phyloP scores from a whole-genome alignment of 2,888 invertebrate genomes.

The Euphydryas editha region DNA sequence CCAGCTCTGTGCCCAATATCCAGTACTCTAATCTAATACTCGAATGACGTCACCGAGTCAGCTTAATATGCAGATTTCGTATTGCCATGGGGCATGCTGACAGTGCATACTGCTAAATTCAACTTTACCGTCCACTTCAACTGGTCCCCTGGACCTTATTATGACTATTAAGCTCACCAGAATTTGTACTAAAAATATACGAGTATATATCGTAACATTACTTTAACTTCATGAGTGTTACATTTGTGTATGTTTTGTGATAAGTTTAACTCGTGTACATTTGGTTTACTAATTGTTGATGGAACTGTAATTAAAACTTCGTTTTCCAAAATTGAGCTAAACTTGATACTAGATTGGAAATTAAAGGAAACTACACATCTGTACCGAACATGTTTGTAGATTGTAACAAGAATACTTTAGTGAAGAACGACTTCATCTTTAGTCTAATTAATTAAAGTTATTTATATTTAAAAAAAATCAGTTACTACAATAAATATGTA shows the following conservation, averaged over 20 bases:
- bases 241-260: not conserved
- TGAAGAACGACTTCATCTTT: too few species aligned
- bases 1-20: slow-evolving; percentile 29
- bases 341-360: slow-evolving; percentile 3
- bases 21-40: slow-evolving; percentile 34
- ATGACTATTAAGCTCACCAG: slow-evolving; percentile 23
- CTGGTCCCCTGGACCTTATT: slow-evolving; percentile 24
- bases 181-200: slow-evolving; percentile 18
- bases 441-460: too few species aligned
- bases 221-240: not conserved
- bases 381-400: not conserved
- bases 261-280: not conserved
- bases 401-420: not conserved
- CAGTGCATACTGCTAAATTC: slow-evolving; percentile 27
- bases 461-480: too few species aligned
- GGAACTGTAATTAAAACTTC: not conserved
- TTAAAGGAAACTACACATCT: not conserved
- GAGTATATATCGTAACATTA: not conserved
- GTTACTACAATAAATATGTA: too few species aligned
- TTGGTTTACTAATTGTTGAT: slow-evolving; percentile 4
- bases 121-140: slow-evolving; percentile 26
- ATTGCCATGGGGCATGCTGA: slow-evolving; percentile 29
- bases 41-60: slow-evolving; percentile 29
- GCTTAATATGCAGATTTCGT: slow-evolving; percentile 37
- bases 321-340: not conserved